phyloP scores from a whole-genome alignment of 1,140 invertebrate species.

The Scaptomyza graminum region DNA sequence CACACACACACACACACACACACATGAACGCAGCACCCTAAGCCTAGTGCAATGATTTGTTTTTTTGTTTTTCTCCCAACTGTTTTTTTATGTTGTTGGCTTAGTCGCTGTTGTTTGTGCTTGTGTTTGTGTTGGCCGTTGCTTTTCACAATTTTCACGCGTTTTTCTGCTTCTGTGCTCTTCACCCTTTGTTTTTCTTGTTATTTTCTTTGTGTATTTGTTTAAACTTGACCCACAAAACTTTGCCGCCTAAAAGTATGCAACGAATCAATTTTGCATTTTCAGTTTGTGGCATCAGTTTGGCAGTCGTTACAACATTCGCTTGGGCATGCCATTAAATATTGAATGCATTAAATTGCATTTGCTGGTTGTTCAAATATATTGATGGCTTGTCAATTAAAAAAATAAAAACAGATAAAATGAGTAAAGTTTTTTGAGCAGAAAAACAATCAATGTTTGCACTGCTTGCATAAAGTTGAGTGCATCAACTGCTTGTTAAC shows the following conservation, averaged over 20 bases:
- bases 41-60: conserved; percentile 34
- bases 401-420: not conserved
- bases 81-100: conserved; percentile 16
- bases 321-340: not conserved
- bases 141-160: conserved; percentile 40
- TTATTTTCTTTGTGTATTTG: conserved; percentile 23
- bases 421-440: not conserved
- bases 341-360: conserved; percentile 16
- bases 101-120: conserved; percentile 1
- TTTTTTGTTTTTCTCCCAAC: not conserved
- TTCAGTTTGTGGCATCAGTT: conserved; percentile 5
- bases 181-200: too few species aligned
- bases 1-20: conserved; percentile 1
- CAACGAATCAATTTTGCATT: conserved; percentile 21
- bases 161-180: conserved; percentile 16
- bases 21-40: conserved; percentile 13
- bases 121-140: conserved; percentile 3
- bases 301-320: not conserved
- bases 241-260: conserved; percentile 13
- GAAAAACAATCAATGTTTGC: conserved; percentile 2
- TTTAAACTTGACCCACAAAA: conserved; percentile 76
- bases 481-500: not conserved
- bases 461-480: not conserved
- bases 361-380: not conserved
- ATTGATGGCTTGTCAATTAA: too few species aligned